Base-by-base conservation (phyloP, 1,140 invertebrate species). In the Anastatus disparis region DNA sequence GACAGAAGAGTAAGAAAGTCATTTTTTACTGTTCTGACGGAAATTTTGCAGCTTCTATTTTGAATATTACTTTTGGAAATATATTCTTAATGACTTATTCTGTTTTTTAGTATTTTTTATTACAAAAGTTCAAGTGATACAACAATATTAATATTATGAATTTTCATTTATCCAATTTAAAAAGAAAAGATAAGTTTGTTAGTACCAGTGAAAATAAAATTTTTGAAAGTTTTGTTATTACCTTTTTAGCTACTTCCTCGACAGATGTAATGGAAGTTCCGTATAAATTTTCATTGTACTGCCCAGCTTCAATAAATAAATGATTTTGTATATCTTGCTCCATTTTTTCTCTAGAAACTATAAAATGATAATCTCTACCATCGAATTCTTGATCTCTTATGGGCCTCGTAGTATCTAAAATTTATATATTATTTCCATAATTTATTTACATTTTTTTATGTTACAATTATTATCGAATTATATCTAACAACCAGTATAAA, bases 201-300 rank as follows among this genome's bases (percentile, higher is more conserved):
- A n/a, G n/a, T n/a, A n/a, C n/a, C n/a, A n/a, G n/a, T n/a, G n/a
- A n/a, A n/a, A n/a, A n/a, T n/a, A n/a, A n/a, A n/a, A n/a, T n/a
- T n/a, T n/a, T n/a, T n/a, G n/a, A n/a, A n/a, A 35, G 10, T 35
- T 35, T 35, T 52, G 13, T n/a, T 53, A 17, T 44, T 87, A 94
- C 93, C 88, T 94, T 93, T 83, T 96, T 94, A 35, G 96, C 95
- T 42, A 98, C 95, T 83, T 97, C 94, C 78, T 92, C 89, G 1
- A 98, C 95, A 62, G 95, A 95, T 44, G 94, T 93, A 27, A 98
- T 95, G 71, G 95, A 97, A 20, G 97, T 99, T 10, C 97, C 97
- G 83, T 99, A 99, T 62, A 99, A 86, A 85, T 99, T 98, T 76
- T 97, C 95, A 87, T 98, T 98, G 86, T 97, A 99, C 85, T 98